Base-by-base conservation (phyloP, 2,113 vertebrate species). In the Excalfactoria chinensis region DNA sequence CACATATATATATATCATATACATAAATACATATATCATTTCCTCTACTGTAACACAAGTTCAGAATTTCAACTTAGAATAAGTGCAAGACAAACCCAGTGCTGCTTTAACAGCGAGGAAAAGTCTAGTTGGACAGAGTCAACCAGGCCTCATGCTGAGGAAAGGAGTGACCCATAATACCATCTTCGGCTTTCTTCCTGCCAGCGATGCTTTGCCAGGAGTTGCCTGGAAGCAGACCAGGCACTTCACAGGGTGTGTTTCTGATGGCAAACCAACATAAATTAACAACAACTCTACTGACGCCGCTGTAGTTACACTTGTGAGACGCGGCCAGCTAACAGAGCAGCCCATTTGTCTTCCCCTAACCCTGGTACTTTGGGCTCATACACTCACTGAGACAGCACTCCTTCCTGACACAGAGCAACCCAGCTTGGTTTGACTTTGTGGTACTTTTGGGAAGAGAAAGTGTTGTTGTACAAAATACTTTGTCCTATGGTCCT, bases 221-320 rank as follows among this genome's bases (percentile, higher is more conserved):
- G 43, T 44, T 89, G 28, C 18, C 59, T 82, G 70, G 83, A 84
- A 62, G 37, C 37, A 90, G n/a, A n/a, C 49, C 80, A 94, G 81
- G 51, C 81, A 90, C 49, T 90, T 89, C 34, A 35, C 63, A 73
- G 74, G 55, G 49, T 63, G 44, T 89, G 51, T 59, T 95, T 90
- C 74, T 94, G 55, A 87, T 67, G 34, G 84, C 81, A 90, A 78
- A 95, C 63, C 55, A 85, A 30, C 34, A 78, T 28, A 90, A 93
- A 94, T 70, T 55, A 90, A 40, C 17, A 89, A 55, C 41, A 79
- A 76, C 63, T 79, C 44, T 53, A 40, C 74, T 79, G 77, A 79
- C 1, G 6, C 68, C 18, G 0, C 41, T 63, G 16, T 44, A 90
- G 63, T 82, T 89, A 75, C 9, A 26, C 9, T 72, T 44, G 63